Percentiles rank a stretch among this genome's conserved stretches.
Conservation (phyloP, 2,797 vertebrate species). For the Lagodon rhomboides region DNA sequence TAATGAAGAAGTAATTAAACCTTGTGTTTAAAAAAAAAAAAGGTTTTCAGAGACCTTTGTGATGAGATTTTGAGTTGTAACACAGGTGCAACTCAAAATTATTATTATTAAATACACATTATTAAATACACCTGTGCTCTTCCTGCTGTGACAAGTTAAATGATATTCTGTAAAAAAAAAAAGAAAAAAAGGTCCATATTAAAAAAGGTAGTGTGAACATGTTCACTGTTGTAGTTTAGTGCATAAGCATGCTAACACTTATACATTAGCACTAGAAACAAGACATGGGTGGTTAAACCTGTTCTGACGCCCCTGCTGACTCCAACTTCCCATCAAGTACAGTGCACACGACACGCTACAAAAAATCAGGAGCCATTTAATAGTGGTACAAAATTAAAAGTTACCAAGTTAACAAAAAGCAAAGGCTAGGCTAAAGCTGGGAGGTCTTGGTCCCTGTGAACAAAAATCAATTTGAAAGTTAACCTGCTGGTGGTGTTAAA, state of each 20-base stretch:
- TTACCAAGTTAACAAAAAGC: no score
- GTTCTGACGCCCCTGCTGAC: not conserved
- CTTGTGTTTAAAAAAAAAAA: not conserved
- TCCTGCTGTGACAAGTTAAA: not conserved
- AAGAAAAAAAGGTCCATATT: no score
- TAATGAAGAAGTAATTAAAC: not conserved
- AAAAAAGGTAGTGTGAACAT: not conserved
- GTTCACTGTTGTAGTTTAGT: not conserved
- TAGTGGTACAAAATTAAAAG: no score
- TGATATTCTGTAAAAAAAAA: no score
- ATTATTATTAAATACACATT: not conserved
- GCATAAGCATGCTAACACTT: not conserved
- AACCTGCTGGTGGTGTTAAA: no score
- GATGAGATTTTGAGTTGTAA: not conserved
- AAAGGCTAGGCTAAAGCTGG: no score
- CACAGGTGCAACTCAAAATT: no score
- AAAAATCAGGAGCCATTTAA: not conserved
- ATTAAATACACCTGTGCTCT: not conserved
- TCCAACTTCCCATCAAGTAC: not conserved
- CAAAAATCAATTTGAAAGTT: no score
- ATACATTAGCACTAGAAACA: not conserved
- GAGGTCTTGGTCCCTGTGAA: no score
- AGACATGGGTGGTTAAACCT: not conserved
- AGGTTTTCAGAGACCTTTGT: not conserved
- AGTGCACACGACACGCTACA: not conserved